Conservation (phyloP, 2,888 invertebrate species). For the Caradrina clavipalpis region DNA sequence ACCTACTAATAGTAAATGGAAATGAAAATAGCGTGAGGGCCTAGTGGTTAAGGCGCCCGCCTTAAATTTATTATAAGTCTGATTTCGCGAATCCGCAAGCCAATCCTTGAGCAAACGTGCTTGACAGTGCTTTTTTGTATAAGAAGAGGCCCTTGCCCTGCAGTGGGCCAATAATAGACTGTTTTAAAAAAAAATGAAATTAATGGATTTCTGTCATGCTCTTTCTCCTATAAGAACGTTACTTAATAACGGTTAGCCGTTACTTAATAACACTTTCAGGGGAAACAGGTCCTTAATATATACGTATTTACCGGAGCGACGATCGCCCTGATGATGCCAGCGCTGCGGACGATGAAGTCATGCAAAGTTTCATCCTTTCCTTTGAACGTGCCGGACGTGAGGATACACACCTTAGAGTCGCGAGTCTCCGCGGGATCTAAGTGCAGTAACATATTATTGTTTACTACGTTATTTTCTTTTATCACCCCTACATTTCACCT, state of each 20-base stretch:
- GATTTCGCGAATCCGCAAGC: too few species aligned
- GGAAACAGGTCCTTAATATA: neutral
- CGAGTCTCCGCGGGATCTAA: conserved; percentile 93
- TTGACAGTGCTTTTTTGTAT: too few species aligned
- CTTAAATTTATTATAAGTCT: too few species aligned
- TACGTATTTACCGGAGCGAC: conserved; percentile 46
- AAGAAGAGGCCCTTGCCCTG: too few species aligned
- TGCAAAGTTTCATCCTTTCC: conserved; percentile 92
- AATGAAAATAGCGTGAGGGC: too few species aligned
- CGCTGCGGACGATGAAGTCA: conserved; percentile 48
- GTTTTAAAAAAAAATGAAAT: too few species aligned
- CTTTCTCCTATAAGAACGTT: neutral
- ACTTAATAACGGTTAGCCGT: too few species aligned
- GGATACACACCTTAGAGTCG: conserved; percentile 94
- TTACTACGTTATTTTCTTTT: neutral
- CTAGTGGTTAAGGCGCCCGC: too few species aligned
- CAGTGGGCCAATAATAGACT: too few species aligned
- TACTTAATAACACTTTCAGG: too few species aligned
- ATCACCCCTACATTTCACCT: neutral
- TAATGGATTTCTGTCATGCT: neutral
- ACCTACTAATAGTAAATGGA: too few species aligned
- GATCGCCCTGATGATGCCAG: conserved; percentile 53
- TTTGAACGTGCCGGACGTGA: conserved; percentile 96
- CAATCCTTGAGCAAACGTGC: too few species aligned
- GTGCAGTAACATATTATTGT: conserved; percentile 33